phyloP scores from a whole-genome alignment of 2,888 invertebrate species.

The Operophtera brumata region DNA sequence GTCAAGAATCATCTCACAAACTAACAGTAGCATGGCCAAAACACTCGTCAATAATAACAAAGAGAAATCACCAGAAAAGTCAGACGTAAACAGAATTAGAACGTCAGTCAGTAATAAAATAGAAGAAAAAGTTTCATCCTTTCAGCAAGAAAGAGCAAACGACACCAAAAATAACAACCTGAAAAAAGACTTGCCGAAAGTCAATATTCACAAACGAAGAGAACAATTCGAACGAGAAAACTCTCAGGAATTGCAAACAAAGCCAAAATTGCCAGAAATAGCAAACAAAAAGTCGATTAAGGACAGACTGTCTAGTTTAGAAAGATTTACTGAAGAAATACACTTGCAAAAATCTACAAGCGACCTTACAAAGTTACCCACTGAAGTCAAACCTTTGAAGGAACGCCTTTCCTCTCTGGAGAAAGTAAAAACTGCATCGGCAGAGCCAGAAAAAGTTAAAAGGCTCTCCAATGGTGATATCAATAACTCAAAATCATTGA shows the following conservation, averaged over 20 bases:
- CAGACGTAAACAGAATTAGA: slow-evolving; percentile 71
- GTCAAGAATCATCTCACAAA: slow-evolving; percentile 85
- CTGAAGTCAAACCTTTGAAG: slow-evolving; percentile 83
- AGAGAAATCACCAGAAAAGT: slow-evolving; percentile 71
- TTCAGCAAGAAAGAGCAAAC: slow-evolving; percentile 73
- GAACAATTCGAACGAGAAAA: slow-evolving; percentile 90
- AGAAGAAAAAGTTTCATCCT: slow-evolving; percentile 82
- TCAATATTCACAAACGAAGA: slow-evolving; percentile 89
- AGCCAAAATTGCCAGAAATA: slow-evolving; percentile 82
- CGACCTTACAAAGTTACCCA: slow-evolving; percentile 75
- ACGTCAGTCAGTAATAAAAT: slow-evolving; percentile 80
- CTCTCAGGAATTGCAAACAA: slow-evolving; percentile 73
- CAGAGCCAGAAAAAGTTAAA: slow-evolving; percentile 72
- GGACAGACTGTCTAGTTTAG: slow-evolving; percentile 85
- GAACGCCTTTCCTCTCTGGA: slow-evolving; percentile 83
- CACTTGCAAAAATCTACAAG: slow-evolving; percentile 68
- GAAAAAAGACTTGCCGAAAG: slow-evolving; percentile 86
- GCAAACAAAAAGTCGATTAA: slow-evolving; percentile 85
- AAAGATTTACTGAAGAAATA: slow-evolving; percentile 82
- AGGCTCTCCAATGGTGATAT: slow-evolving; percentile 72
- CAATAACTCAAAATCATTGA: slow-evolving; percentile 65
- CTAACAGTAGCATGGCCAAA: slow-evolving; percentile 71
- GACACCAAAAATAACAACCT: slow-evolving; percentile 73
- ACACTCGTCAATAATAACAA: slow-evolving; percentile 70
- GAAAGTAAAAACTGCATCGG: slow-evolving; percentile 70